Evolutionary conservation across 2,113 vertebrate genomes (phyloP).

Genomic region (Sisor rabdophorus): DNA sequence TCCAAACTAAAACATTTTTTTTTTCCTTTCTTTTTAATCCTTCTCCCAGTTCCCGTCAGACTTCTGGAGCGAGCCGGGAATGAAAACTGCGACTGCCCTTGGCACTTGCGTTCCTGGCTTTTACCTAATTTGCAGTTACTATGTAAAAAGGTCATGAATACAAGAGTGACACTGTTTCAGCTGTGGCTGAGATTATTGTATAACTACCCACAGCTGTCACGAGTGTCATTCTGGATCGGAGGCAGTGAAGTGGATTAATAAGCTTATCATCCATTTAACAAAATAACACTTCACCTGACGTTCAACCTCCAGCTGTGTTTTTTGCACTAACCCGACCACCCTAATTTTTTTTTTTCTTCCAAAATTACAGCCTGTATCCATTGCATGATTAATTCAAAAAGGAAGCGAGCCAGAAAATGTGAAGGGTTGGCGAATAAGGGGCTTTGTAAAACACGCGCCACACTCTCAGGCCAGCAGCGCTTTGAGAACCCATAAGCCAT

Average conservation of each 20-base stretch:
- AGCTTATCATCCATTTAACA: conserved; percentile 47
- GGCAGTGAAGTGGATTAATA: conserved; percentile 49
- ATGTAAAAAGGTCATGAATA: conserved; percentile 23
- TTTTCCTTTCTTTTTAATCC: neutral
- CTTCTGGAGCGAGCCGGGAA: neutral
- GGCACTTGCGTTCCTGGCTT: neutral
- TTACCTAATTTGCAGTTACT: conserved; percentile 12
- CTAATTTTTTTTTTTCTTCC: neutral
- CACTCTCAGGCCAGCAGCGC: neutral
- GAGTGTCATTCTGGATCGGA: conserved; percentile 46
- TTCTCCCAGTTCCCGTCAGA: neutral
- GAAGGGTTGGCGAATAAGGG: conserved; percentile 1
- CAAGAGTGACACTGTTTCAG: conserved; percentile 30
- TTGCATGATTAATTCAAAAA: conserved; percentile 41
- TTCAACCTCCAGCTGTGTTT: conserved; percentile 38
- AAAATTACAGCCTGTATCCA: conserved; percentile 38
- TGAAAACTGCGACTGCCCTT: neutral
- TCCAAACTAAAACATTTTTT: neutral
- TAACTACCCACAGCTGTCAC: conserved; percentile 43
- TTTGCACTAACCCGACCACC: neutral
- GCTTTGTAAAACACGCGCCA: conserved; percentile 1
- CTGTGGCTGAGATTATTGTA: conserved; percentile 42
- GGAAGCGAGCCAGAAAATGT: conserved; percentile 36
- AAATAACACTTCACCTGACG: conserved; percentile 49
- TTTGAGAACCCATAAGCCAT: neutral